phyloP scores from a whole-genome alignment of 2,113 vertebrate species.

The Paradoxurus hermaphroditus region DNA sequence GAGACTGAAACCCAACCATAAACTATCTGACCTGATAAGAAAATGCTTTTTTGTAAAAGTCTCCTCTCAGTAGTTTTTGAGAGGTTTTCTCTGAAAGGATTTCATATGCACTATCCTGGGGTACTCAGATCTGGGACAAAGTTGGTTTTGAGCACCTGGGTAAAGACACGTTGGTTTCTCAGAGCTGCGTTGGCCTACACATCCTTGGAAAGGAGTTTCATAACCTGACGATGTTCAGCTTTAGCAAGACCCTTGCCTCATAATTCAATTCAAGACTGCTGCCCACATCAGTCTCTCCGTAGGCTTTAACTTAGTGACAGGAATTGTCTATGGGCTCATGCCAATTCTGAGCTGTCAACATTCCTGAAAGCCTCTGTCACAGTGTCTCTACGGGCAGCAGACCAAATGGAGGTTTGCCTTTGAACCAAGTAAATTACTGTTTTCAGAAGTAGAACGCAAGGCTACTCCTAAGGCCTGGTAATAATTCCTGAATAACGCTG shows the following conservation, averaged over 20 bases:
- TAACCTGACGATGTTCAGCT: background rate
- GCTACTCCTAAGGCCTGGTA: background rate
- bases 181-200: background rate
- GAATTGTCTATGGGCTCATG: background rate
- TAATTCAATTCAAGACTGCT: background rate
- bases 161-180: background rate
- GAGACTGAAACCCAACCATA: background rate
- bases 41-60: background rate
- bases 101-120: background rate
- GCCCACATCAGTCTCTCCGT: background rate
- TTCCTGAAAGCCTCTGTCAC: constrained; percentile 18
- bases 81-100: constrained; percentile 15
- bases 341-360: background rate
- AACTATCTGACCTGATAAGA: background rate
- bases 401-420: background rate
- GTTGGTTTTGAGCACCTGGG: background rate
- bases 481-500: background rate
- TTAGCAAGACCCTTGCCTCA: background rate
- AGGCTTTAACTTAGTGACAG: background rate
- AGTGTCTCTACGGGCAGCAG: background rate
- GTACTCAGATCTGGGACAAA: background rate
- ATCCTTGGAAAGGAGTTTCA: background rate
- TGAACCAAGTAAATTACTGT: background rate
- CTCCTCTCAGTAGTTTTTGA: background rate
- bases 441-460: background rate